Base-by-base conservation (phyloP, 2,797 vertebrate genomes). In the Glossophaga mutica region DNA sequence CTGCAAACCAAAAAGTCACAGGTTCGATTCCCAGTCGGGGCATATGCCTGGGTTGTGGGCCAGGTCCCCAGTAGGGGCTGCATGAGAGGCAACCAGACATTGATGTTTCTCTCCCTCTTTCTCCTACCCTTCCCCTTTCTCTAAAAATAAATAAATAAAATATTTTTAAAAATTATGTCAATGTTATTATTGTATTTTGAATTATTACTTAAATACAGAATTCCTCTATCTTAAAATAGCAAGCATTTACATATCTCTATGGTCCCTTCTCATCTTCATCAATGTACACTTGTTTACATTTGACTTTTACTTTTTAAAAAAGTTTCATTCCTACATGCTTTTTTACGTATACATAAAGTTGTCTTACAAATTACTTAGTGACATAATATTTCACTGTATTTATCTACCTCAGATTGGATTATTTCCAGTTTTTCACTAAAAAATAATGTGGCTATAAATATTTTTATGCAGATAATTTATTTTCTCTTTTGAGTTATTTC, bases 401-500 rank as follows among this genome's bases (percentile, higher is more conserved):
- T n/a, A 84, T 59, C 52, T 90, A 62, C 8, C 52, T 90, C 59
- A 67, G 37, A 84, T 76, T 82, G 12, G 10, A 93, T 78, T 83
- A 87, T 68, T 93, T 91, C 46, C 21, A 87, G 26, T 34, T 59
- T 78, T 67, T 90, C 37, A 78, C 18, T 84, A 44, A 91, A 90
- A 82, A 82, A 87, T 77, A 87, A 87, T 44, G 8, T 73, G 21
- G 46, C 39, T 91, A 67, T 42, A 74, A 89, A 84, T 34, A 52
- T 57, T 65, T 92, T 81, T 92, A 77, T 34, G 42, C 6, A 88
- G 74, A 65, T 19, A 59, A 85, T 62, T 77, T 76, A 24, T 87
- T 93, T 85, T 93, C 59, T 79, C 22, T 93, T 96, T 87, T 90
- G 62, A 85, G 55, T 90, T 85, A 79, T 39, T 68, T 90, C 26